Percentiles rank a stretch among this genome's conserved stretches.
Conservation (phyloP, 2,113 vertebrate species). For the Eulemur rufifrons region DNA sequence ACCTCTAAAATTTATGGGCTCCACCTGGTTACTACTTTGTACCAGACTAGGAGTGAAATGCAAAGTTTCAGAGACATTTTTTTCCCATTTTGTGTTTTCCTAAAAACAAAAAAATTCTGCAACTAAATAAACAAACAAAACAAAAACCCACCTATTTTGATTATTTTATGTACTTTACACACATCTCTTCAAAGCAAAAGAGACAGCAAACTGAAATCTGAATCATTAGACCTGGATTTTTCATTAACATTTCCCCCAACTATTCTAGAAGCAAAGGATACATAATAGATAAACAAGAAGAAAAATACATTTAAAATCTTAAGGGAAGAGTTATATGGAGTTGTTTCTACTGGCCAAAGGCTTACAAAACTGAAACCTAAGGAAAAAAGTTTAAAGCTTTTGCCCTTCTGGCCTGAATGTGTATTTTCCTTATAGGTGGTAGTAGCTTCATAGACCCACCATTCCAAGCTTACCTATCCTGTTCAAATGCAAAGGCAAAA, state of each 20-base stretch:
- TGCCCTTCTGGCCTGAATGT: neutral
- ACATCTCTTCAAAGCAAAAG: neutral
- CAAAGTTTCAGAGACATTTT: neutral
- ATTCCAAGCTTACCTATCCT: neutral
- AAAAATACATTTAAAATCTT: neutral
- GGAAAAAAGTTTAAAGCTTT: neutral
- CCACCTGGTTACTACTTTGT: neutral
- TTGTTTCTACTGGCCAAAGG: neutral
- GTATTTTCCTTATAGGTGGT: neutral
- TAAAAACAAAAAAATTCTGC: neutral
- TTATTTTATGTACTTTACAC: neutral
- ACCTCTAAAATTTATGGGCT: neutral
- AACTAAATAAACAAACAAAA: neutral
- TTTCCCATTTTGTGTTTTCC: neutral
- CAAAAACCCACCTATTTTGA: neutral
- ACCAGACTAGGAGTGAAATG: neutral
- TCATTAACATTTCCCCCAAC: neutral
- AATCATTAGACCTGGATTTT: neutral
- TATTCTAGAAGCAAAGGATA: conserved; percentile 1
- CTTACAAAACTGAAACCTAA: neutral
- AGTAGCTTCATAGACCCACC: neutral
- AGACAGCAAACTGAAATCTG: neutral
- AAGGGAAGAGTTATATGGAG: neutral
- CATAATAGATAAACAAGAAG: neutral
- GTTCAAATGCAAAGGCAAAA: neutral